Conservation (phyloP, 2,888 invertebrate genomes). For the Hoplodrina ambigua region DNA sequence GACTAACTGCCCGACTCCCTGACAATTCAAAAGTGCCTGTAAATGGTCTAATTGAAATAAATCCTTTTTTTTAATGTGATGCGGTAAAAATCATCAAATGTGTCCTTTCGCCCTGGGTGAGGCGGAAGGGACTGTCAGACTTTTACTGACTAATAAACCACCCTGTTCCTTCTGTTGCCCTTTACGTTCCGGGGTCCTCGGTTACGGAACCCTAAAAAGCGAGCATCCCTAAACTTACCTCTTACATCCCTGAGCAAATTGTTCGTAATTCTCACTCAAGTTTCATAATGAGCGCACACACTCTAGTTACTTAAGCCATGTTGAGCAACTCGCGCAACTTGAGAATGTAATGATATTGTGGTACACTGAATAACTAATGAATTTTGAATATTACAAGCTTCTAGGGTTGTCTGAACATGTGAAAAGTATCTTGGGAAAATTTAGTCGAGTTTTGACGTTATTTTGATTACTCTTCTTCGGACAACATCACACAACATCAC, state of each 20-base stretch:
- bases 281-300: conserved; percentile 30
- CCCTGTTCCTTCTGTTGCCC: no score
- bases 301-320: conserved; percentile 28
- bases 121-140: no score
- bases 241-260: conserved; percentile 1
- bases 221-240: neutral
- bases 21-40: no score
- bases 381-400: conserved; percentile 40
- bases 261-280: conserved; percentile 30
- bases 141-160: no score
- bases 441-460: neutral
- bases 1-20: no score
- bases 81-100: no score
- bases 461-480: no score
- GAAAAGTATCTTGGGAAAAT: neutral
- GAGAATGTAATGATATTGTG: conserved; percentile 34
- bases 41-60: no score
- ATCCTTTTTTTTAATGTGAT: no score
- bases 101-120: no score
- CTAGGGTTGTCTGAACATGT: conserved; percentile 10
- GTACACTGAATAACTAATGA: conserved; percentile 37
- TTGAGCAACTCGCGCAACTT: conserved; percentile 16
- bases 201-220: neutral
- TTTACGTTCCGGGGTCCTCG: no score
- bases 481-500: no score